A percentile compares a stretch with the other conserved stretches of the same genome.
Evolutionary conservation across 1,140 invertebrate species (phyloP).

Genomic region (Cecropterus lyciades): DNA sequence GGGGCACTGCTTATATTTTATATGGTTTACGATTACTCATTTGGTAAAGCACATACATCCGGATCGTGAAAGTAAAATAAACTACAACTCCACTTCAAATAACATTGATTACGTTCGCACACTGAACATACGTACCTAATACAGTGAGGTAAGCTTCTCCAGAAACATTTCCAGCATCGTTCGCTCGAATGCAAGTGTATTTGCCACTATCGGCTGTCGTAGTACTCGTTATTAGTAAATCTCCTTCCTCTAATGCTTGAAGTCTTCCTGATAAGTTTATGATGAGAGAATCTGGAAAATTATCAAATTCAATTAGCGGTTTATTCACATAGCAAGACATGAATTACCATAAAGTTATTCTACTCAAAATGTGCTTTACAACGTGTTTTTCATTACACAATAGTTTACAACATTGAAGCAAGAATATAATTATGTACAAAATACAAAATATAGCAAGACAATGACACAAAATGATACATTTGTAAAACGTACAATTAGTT

Average conservation of each 20-base stretch:
- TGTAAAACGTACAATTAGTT: too few relatives aligned
- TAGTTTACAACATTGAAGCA: not conserved
- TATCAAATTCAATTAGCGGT: not conserved
- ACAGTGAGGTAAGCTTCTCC: slow-evolving; percentile 93
- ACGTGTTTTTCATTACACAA: not conserved
- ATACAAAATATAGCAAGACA: too few relatives aligned
- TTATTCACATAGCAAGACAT: not conserved
- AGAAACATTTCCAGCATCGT: slow-evolving; percentile 94
- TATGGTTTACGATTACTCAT: too few relatives aligned
- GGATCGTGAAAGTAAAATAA: too few relatives aligned
- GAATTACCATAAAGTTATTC: not conserved
- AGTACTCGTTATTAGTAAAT: slow-evolving; percentile 94
- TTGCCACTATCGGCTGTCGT: slow-evolving; percentile 92
- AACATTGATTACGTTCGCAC: too few relatives aligned
- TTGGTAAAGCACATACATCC: too few relatives aligned
- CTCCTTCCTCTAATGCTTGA: slow-evolving; percentile 93
- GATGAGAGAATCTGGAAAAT: slow-evolving; percentile 73
- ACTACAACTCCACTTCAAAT: too few relatives aligned
- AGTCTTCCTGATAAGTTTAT: slow-evolving; percentile 87
- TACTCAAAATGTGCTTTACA: not conserved
- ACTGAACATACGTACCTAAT: slow-evolving; percentile 89
- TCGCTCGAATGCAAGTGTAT: slow-evolving; percentile 94
- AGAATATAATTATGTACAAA: too few relatives aligned
- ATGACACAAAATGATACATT: too few relatives aligned
- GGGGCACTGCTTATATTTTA: too few relatives aligned